Percentiles rank a stretch among this genome's conserved stretches.
Evolutionary conservation across 2,888 invertebrate species (phyloP).

Genomic region (Crepidodera aurea): DNA sequence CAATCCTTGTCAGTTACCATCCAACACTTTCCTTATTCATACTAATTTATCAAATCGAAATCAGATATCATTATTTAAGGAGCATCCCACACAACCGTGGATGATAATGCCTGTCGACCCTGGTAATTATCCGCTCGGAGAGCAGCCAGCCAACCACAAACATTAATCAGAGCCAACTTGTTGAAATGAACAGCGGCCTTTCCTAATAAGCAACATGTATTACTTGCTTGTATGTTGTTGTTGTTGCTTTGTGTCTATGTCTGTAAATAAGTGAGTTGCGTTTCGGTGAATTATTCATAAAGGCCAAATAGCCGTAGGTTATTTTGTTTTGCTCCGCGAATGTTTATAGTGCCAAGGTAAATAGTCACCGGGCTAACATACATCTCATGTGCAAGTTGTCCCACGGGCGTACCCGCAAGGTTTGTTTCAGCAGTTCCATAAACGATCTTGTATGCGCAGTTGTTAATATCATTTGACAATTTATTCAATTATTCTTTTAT

Average conservation of each 20-base stretch:
- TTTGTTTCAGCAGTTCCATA: too few relatives aligned
- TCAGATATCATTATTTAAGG: background rate
- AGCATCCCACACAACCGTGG: background rate
- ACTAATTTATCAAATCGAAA: background rate
- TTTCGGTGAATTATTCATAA: constrained; percentile 39
- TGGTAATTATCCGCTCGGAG: constrained; percentile 11
- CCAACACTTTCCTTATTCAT: too few relatives aligned
- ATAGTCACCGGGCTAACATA: background rate
- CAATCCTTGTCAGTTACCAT: too few relatives aligned
- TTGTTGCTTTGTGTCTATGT: background rate
- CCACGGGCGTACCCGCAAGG: too few relatives aligned
- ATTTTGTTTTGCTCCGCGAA: constrained; percentile 22
- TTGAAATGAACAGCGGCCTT: constrained; percentile 23
- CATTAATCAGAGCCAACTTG: constrained; percentile 28
- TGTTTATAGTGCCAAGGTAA: background rate
- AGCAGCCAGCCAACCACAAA: constrained; percentile 17
- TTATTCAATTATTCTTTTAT: too few relatives aligned
- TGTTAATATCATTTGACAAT: too few relatives aligned
- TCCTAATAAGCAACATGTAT: constrained; percentile 15
- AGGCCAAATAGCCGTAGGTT: constrained; percentile 37
- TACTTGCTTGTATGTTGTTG: background rate
- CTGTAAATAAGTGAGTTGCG: constrained; percentile 39
- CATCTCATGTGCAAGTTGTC: too few relatives aligned
- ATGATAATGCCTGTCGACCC: background rate
- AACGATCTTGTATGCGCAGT: too few relatives aligned